Conservation (phyloP, 2,888 invertebrate genomes). For the Pseudococcus viburni region DNA sequence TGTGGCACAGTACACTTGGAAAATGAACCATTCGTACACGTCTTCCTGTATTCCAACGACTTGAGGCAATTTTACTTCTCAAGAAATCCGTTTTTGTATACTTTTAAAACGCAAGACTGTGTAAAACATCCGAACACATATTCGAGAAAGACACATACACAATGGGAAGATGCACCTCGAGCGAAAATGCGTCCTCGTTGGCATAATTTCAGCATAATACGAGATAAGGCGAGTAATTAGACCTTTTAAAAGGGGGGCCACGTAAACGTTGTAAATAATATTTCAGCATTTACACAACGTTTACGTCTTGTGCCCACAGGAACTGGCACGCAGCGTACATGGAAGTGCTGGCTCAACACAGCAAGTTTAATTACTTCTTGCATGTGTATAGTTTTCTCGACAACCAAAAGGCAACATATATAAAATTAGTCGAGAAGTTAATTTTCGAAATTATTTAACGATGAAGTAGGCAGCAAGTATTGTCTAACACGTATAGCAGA, state of each 20-base stretch:
- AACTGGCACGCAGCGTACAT: not conserved
- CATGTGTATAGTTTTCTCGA: conserved; percentile 29
- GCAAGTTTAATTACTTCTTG: conserved; percentile 47
- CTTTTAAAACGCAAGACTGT: not conserved
- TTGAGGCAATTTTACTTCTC: too few relatives aligned
- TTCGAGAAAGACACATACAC: not conserved
- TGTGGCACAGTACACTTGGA: too few relatives aligned
- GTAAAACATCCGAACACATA: not conserved
- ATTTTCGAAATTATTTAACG: conserved; percentile 54
- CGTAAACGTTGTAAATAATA: conserved; percentile 57
- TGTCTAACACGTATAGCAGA: conserved; percentile 35
- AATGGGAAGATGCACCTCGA: not conserved
- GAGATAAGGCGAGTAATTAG: conserved; percentile 49
- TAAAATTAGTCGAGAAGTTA: conserved; percentile 52
- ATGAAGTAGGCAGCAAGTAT: not conserved
- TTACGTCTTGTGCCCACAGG: conserved; percentile 55
- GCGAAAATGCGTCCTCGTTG: conserved; percentile 44
- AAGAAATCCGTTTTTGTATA: not conserved
- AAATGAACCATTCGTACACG: too few relatives aligned
- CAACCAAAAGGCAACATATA: conserved; percentile 43
- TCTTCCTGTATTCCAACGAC: too few relatives aligned
- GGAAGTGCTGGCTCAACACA: not conserved
- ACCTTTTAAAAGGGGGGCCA: conserved; percentile 51
- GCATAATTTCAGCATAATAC: conserved; percentile 38
- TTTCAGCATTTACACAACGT: conserved; percentile 52